Evolutionary conservation across 2,113 vertebrate genomes (phyloP).

Genomic region (Brachypteracias leptosomus): DNA sequence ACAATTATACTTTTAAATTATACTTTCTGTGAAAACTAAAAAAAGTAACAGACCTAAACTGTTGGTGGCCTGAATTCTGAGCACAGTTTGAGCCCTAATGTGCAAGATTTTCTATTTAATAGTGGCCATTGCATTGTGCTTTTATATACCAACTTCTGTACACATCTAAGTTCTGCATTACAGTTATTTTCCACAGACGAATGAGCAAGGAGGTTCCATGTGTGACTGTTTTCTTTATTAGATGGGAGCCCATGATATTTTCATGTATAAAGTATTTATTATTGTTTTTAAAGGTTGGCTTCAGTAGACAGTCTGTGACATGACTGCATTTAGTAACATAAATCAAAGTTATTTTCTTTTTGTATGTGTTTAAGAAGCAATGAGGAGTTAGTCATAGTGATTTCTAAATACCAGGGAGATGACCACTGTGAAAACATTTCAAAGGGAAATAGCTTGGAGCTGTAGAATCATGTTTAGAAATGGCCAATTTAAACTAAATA

Average conservation of each 20-base stretch:
- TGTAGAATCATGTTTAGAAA: not conserved
- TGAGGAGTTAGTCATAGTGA: not conserved
- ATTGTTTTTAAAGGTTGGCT: conserved; percentile 24
- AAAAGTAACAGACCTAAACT: not conserved
- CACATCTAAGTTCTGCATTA: not conserved
- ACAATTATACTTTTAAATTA: not conserved
- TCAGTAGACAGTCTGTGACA: conserved; percentile 13
- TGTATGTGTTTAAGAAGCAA: not conserved
- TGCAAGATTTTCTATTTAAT: not conserved
- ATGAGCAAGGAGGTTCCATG: not conserved
- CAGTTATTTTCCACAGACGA: not conserved
- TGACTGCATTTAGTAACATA: conserved; percentile 9
- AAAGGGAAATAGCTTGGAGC: not conserved
- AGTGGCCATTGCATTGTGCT: not conserved
- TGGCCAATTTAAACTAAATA: conserved; percentile 9
- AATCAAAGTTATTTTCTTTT: not conserved
- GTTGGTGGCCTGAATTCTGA: not conserved
- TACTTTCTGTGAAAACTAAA: not conserved
- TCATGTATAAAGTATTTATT: conserved; percentile 34
- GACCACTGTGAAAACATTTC: not conserved
- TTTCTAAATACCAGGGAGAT: not conserved
- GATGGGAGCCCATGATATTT: not conserved
- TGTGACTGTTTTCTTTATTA: not conserved
- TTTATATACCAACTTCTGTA: not conserved
- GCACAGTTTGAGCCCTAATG: not conserved